Evolutionary conservation across 1,140 invertebrate genomes (phyloP), one percentile per base, ranked within the genome.

Genomic region (Eurosta solidaginis): DNA sequence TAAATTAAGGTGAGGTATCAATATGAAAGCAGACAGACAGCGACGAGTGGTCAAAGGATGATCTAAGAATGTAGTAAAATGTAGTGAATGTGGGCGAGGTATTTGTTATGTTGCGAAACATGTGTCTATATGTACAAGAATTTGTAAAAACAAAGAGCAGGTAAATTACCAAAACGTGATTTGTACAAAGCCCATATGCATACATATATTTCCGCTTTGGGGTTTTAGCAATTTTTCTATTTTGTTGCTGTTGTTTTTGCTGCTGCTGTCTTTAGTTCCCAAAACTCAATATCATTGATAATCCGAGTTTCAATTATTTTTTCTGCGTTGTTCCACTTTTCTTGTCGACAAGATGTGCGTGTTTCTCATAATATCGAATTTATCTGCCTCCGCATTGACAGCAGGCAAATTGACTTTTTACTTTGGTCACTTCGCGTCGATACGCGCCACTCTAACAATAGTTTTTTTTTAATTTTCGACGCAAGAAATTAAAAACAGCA

Each of bases 331-430:
- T 12, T 33, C 59, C 59, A 68, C 59, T 68, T 68, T 68, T 33
- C 59, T 20, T 40, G 59, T 68, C 59, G 40, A 68, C 59, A 7
- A 27, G 59, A 2, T 20, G 27, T 29, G 59, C 59, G 59, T 68
- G 59, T 4, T n/a, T n/a, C n/a, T n/a, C n/a, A n/a, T n/a, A n/a
- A n/a, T n/a, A n/a, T n/a, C n/a, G n/a, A n/a, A n/a, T n/a, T n/a
- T n/a, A n/a, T n/a, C n/a, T n/a, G n/a, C n/a, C n/a, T n/a, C n/a
- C n/a, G n/a, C 33, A 68, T 22, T 68, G 59, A 68, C 59, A 68
- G 59, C 59, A 22, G 33, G 33, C 59, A 68, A 68, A 68, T 68
- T 68, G 59, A 68, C 33, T 68, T 68, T 68, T 40, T 40, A 7
- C 49, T 52, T 25, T 22, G n/a, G 33, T 14, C 59, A 12, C 7